These are phyloP conservation scores for Theonella swinhoei DNA, from an alignment of 37 sponge, comb jelly and placozoan species.

Conservation along the genomic window DNA sequence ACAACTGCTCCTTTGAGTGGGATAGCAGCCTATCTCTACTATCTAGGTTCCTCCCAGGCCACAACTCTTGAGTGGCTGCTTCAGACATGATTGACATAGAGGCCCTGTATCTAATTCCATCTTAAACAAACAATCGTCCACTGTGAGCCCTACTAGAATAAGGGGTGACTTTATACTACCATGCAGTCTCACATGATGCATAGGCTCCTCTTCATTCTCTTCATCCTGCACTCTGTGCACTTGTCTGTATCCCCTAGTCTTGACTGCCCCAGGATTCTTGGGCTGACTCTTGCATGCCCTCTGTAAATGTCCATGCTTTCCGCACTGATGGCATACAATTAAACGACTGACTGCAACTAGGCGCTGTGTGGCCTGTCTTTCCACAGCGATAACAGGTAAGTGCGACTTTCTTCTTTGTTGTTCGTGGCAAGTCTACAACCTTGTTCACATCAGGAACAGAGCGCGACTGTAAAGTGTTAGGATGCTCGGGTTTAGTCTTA, in stretches of 20 bases:
- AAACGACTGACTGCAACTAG: background rate
- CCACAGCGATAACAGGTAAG: background rate
- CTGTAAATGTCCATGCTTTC: background rate
- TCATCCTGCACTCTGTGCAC: background rate
- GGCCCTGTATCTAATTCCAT: constrained; percentile 31
- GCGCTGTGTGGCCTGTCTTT: background rate
- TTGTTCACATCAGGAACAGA: too few species aligned
- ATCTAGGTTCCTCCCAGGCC: background rate
- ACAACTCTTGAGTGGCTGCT: background rate
- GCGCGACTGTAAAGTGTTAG: too few species aligned
- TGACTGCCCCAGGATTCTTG: background rate
- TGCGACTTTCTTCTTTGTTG: too few species aligned
- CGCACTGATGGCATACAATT: background rate
- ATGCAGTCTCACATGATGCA: background rate
- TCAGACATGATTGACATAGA: background rate
- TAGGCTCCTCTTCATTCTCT: too few species aligned
- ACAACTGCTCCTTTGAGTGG: background rate
- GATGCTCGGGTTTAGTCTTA: too few species aligned
- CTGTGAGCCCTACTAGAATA: background rate
- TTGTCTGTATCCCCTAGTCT: background rate
- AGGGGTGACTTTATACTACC: too few species aligned
- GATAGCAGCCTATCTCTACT: background rate
- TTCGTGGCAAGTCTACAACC: too few species aligned
- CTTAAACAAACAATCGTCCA: background rate
- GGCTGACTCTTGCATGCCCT: constrained; percentile 1